Evolutionary conservation across 1,140 invertebrate species (phyloP).

Genomic region (Ceratitis capitata): DNA sequence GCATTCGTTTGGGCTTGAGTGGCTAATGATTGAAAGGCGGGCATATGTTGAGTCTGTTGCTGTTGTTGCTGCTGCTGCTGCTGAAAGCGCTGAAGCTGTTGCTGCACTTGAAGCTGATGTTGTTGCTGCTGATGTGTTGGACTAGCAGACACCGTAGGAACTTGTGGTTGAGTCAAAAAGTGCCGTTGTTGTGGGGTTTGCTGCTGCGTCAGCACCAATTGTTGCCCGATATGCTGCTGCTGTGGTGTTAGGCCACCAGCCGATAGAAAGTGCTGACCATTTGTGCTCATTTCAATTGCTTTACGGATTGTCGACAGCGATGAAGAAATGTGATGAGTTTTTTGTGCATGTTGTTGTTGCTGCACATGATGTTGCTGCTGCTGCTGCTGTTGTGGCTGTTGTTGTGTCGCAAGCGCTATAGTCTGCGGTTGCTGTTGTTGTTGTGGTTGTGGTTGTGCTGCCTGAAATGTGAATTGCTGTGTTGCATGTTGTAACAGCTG

Average conservation of each 20-base stretch:
- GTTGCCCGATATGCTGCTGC: slow-evolving; percentile 48
- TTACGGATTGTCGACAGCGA: slow-evolving; percentile 7
- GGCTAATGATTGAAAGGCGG: slow-evolving; percentile 17
- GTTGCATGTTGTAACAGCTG: slow-evolving; percentile 50
- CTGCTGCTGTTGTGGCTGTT: slow-evolving; percentile 52
- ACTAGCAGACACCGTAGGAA: slow-evolving; percentile 41
- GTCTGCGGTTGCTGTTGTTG: slow-evolving; percentile 58
- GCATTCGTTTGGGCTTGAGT: slow-evolving; percentile 33
- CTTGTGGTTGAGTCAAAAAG: slow-evolving; percentile 51
- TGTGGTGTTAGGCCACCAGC: slow-evolving; percentile 48
- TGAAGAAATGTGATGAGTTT: slow-evolving; percentile 53
- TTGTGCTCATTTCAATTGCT: slow-evolving; percentile 32
- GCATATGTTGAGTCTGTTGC: slow-evolving; percentile 42
- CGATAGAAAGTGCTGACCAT: slow-evolving; percentile 34
- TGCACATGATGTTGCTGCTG: slow-evolving; percentile 47
- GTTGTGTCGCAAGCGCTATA: not conserved
- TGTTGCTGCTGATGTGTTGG: slow-evolving; percentile 47
- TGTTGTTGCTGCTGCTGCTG: slow-evolving; percentile 45
- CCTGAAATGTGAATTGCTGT: slow-evolving; percentile 47
- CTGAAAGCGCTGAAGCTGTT: slow-evolving; percentile 36
- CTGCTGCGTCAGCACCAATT: slow-evolving; percentile 34
- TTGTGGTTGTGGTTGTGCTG: slow-evolving; percentile 49
- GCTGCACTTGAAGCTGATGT: slow-evolving; percentile 36
- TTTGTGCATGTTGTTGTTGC: slow-evolving; percentile 48
- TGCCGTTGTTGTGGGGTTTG: slow-evolving; percentile 26